Evolutionary conservation across 1,140 invertebrate genomes (phyloP), one percentile per base, ranked within the genome.

Genomic region (Melanaphis sacchari): DNA sequence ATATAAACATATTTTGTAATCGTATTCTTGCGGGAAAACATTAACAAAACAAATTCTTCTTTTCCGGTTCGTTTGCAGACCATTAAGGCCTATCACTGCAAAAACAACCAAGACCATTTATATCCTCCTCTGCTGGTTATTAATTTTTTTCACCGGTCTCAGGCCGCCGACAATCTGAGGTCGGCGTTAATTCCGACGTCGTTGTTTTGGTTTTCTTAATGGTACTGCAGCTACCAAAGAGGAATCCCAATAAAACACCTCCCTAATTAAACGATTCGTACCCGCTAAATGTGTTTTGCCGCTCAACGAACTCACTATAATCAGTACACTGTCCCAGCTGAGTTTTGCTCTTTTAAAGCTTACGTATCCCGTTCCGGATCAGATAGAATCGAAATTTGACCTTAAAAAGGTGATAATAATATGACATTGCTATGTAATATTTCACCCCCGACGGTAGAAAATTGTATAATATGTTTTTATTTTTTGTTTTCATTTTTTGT

Each of bases 151-250:
- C 22, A n/a, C 43, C 31, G 43, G n/a, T 22, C n/a, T 88, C 49
- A 21, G 21, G 3, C 43, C 18, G 41, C 87, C 46, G 21, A 89
- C 87, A 38, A 89, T 89, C 87, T 38, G 43, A 52, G n/a, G 87
- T 89, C 41, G 84, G 43, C 41, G 43, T 43, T n/a, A 15, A 24
- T 40, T 38, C 85, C 85, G 18, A n/a, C 85, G 24, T 49, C 43
- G 84, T 87, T 46, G 84, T 87, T 87, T 46, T n/a, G 82, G 40
- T 87, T 89, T 89, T 89, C 87, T 89, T 89, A 89, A 89, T 89
- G 31, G n/a, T n/a, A 15, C 49, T 89, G 36, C 22, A n/a, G n/a
- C 31, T 6, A 5, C n/a, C 87, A n/a, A n/a, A n/a, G n/a, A 76
- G 31, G 36, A 26, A n/a, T 38, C 36, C 46, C 18, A 38, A 52